Conservation (phyloP, 2,797 vertebrate genomes). For the Neosilurus mollespiculum region DNA sequence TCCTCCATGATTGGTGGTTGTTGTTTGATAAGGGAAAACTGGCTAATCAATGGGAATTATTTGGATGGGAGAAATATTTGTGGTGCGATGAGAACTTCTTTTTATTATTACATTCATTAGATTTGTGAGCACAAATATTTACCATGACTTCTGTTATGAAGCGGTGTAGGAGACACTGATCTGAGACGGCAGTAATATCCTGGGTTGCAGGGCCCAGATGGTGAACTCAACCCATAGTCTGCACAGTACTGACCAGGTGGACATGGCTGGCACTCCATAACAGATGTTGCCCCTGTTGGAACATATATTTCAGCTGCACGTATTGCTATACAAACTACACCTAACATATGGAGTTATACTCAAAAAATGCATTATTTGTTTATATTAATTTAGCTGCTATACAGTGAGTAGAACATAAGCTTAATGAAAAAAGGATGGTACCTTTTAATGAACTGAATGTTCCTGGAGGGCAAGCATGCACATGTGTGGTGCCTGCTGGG, state of each 20-base stretch:
- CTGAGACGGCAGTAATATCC: constrained; percentile 79
- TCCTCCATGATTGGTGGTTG: neutral
- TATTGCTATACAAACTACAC: neutral
- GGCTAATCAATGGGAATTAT: neutral
- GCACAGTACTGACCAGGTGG: constrained; percentile 79
- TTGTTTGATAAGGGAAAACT: neutral
- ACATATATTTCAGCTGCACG: neutral
- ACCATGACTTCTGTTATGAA: constrained; percentile 51
- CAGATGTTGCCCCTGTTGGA: constrained; percentile 69
- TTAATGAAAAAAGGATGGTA: constrained; percentile 50
- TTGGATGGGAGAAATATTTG: neutral
- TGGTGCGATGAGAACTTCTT: neutral
- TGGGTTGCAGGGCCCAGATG: constrained; percentile 75
- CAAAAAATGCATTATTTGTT: neutral
- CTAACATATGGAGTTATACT: neutral
- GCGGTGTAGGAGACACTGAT: constrained; percentile 72
- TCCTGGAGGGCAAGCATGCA: constrained; percentile 74
- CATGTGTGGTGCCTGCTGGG: constrained; percentile 68
- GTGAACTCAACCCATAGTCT: constrained; percentile 69
- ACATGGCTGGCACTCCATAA: constrained; percentile 76
- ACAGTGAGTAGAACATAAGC: neutral
- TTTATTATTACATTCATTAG: neutral
- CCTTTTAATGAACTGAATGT: constrained; percentile 72
- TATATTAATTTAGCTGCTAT: neutral
- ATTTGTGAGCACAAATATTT: constrained; percentile 35